phyloP scores from a whole-genome alignment of 2,888 invertebrate genomes.

The Pandemis corylana region DNA sequence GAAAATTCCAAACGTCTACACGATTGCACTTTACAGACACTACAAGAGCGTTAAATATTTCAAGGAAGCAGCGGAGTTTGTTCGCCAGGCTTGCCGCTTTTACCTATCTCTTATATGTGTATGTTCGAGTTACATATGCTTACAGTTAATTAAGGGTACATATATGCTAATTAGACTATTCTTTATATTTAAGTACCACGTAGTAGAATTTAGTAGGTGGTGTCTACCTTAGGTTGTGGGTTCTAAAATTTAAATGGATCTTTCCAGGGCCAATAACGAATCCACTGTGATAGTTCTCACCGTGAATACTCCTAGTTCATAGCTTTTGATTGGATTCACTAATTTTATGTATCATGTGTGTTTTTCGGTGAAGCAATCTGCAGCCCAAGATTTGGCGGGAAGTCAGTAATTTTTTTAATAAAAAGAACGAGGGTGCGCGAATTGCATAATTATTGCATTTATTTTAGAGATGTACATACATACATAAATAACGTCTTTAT shows the following conservation, averaged over 20 bases:
- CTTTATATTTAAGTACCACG: not conserved
- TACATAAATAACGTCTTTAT: no score
- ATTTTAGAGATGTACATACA: no score
- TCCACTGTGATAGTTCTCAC: no score
- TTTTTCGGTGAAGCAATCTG: no score
- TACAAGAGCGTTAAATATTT: not conserved
- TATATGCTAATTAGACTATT: not conserved
- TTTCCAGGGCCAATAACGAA: no score
- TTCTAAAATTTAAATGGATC: not conserved
- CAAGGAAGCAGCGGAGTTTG: not conserved
- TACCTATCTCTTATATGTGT: not conserved
- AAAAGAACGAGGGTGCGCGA: no score
- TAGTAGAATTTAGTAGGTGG: not conserved
- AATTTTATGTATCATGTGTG: no score
- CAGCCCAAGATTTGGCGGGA: no score
- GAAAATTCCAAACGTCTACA: not conserved
- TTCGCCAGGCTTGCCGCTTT: not conserved
- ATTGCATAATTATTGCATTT: no score
- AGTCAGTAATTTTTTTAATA: no score
- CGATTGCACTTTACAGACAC: not conserved
- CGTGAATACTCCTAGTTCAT: no score
- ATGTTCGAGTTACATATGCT: slow-evolving; percentile 3
- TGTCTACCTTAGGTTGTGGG: not conserved
- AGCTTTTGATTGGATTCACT: no score
- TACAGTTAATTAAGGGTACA: not conserved